Conservation (phyloP, 2,888 invertebrate genomes). For the Drosophila tripunctata region DNA sequence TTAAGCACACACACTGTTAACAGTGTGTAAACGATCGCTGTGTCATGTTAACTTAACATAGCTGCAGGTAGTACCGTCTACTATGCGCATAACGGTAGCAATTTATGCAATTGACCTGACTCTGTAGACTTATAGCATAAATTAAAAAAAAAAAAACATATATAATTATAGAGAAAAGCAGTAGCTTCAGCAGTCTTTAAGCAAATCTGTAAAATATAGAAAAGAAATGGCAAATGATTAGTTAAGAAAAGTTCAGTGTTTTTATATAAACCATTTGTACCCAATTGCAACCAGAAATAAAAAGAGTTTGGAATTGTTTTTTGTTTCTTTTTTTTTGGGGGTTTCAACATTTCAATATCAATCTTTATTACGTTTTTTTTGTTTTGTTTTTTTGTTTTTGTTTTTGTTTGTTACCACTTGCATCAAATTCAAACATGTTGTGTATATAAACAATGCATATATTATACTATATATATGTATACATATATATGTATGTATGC, state of each 20-base stretch:
- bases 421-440: conserved; percentile 75
- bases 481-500: too few relatives aligned
- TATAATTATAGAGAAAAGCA: too few relatives aligned
- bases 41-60: conserved; percentile 52
- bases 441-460: conserved; percentile 77
- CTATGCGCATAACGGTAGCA: conserved; percentile 84
- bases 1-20: conserved; percentile 5
- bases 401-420: conserved; percentile 72
- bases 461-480: conserved; percentile 51
- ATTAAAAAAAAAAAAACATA: not conserved
- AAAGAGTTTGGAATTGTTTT: conserved; percentile 32
- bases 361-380: conserved; percentile 78
- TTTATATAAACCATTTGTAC: not conserved
- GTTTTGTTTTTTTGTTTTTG: conserved; percentile 54
- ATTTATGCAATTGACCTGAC: conserved; percentile 83
- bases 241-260: not conserved
- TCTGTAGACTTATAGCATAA: conserved; percentile 20
- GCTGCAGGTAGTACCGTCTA: conserved; percentile 85
- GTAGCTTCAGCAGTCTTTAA: not conserved
- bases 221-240: conserved; percentile 23
- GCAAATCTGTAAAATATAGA: conserved; percentile 43
- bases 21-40: conserved; percentile 7
- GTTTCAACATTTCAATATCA: conserved; percentile 82
- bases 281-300: conserved; percentile 23
- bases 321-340: conserved; percentile 63